phyloP scores from a whole-genome alignment of 2,797 vertebrate genomes.

The Dallia pectoralis region DNA sequence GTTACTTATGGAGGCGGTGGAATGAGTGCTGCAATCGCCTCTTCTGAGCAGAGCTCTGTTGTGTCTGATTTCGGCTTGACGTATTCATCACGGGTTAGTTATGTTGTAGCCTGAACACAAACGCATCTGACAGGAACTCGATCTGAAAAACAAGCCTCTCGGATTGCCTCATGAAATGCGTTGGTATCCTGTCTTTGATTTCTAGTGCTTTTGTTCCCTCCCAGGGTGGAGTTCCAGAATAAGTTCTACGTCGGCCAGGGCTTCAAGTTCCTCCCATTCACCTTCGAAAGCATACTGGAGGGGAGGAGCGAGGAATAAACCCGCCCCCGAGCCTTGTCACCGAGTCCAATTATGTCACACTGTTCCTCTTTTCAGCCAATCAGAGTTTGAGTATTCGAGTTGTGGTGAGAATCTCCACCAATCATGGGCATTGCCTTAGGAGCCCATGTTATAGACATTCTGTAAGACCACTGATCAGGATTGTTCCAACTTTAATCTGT shows the following conservation, averaged over 20 bases:
- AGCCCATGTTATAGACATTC: background rate
- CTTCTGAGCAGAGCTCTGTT: background rate
- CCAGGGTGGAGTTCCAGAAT: conserved; percentile 98
- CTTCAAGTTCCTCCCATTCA: conserved; percentile 95
- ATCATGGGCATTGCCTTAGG: background rate
- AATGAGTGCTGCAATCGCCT: conserved; percentile 47
- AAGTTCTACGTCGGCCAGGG: conserved; percentile 95
- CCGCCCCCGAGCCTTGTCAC: background rate
- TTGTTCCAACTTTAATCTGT: conserved; percentile 12
- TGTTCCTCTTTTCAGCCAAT: conserved; percentile 14
- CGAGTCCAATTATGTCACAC: conserved; percentile 6
- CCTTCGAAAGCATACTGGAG: conserved; percentile 90
- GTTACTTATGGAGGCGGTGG: conserved; percentile 25
- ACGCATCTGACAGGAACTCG: background rate
- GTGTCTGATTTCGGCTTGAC: background rate
- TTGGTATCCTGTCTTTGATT: background rate
- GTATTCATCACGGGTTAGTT: background rate
- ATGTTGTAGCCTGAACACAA: background rate
- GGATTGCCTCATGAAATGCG: background rate
- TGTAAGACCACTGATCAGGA: background rate
- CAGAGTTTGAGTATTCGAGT: conserved; percentile 31
- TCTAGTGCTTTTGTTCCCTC: conserved; percentile 8
- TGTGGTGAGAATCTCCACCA: conserved; percentile 20
- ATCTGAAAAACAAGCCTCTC: background rate
- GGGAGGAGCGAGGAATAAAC: conserved; percentile 85